phyloP scores from a whole-genome alignment of 2,113 vertebrate species.

The Megatriorchis doriae region DNA sequence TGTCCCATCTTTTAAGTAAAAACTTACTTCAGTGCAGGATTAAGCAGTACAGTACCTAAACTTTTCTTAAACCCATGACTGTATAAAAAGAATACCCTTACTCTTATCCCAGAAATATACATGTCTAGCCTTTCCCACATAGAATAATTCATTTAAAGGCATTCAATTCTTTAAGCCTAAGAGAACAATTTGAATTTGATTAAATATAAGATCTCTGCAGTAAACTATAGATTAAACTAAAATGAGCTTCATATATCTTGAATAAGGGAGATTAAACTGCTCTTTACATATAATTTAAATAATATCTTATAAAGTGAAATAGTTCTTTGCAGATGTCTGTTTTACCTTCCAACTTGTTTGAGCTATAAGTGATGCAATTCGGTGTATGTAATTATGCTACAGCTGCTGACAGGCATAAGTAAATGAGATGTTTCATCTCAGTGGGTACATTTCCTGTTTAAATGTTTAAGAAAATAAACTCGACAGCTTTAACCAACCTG shows the following conservation, averaged over 20 bases:
- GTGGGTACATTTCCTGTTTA: not conserved
- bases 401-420: not conserved
- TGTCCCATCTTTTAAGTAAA: not conserved
- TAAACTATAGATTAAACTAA: not conserved
- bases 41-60: not conserved
- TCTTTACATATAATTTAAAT: not conserved
- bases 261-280: not conserved
- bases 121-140: not conserved
- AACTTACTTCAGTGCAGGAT: not conserved
- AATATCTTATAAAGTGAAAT: not conserved
- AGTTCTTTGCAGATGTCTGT: not conserved
- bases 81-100: not conserved
- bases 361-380: not conserved
- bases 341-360: not conserved
- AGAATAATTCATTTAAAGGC: not conserved
- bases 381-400: not conserved
- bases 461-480: conserved; percentile 18
- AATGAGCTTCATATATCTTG: not conserved
- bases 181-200: not conserved
- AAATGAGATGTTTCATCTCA: conserved; percentile 8
- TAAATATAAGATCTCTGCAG: not conserved
- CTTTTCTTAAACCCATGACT: not conserved
- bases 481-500: not conserved
- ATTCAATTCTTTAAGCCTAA: not conserved
- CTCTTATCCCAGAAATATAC: not conserved